Base-by-base conservation (phyloP, 2,888 invertebrate species). In the Heliconius hortense region DNA sequence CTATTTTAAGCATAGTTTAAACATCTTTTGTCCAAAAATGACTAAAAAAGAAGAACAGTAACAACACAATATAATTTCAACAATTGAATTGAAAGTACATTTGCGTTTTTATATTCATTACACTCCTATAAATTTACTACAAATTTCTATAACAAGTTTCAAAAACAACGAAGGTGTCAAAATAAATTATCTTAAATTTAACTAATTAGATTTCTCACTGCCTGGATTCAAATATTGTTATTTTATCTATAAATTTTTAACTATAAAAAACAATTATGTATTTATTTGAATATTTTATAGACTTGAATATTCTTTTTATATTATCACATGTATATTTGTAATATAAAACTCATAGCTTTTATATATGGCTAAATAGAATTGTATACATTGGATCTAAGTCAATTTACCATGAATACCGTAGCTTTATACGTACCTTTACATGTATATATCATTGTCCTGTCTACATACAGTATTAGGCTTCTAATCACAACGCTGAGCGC, bases 401-500 rank as follows among this genome's bases (percentile, higher is more conserved):
- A 43, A 63, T 31, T 63, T 35, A 18, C 24, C 26, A 60, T 15
- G 21, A 21, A 21, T 4, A 21, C 0, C 21, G 21, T 63, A 63
- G n/a, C 59, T 63, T 11, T 63, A 31, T 35, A 18, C 21, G 21
- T 4, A 31, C 21, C 1, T 11, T 1, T n/a, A 24, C 4, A 63
- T 21, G 21, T 31, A 21, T 35, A 18, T 11, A 62, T 5, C 62
- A 63, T 31, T 63, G 21, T 21, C 2, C n/a, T 31, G 21, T 28
- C 21, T 18, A 21, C 21, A 63, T n/a, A 63, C 31, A 63, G 63
- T 4, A 21, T 21, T 48, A 48, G 43, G 7, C 10, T 7, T 26
- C 43, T 5, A 21, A 28, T 68, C n/a, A 15, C 13, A 18, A 48
- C 11, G 67, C 67, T 68, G 21, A 68, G 67, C 67, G 67, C 67